Percentiles rank a stretch among this genome's conserved stretches.
Conservation (phyloP, 2,888 invertebrate genomes). For the Polydrusus cervinus region DNA sequence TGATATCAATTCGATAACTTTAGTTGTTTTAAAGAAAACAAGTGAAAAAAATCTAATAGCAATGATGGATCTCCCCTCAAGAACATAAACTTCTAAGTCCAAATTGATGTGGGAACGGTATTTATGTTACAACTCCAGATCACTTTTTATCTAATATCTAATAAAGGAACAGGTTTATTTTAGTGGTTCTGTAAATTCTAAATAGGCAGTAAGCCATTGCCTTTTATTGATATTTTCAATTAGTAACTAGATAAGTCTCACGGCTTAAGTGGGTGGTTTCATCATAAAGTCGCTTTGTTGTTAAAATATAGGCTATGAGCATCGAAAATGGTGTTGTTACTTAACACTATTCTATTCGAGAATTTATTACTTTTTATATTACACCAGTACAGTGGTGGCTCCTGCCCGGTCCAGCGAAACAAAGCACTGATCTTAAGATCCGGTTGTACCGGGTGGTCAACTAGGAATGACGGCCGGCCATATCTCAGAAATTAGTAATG, state of each 20-base stretch:
- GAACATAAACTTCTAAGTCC: background rate
- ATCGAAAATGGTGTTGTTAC: conserved; percentile 15
- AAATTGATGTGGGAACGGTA: conserved; percentile 42
- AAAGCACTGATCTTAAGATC: no score
- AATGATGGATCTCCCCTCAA: no score
- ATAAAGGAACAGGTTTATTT: conserved; percentile 41
- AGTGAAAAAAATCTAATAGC: no score
- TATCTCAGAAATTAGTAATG: no score
- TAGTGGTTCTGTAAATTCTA: conserved; percentile 39
- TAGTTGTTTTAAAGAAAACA: no score
- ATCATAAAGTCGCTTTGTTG: conserved; percentile 29
- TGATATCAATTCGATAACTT: no score
- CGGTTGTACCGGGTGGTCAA: no score
- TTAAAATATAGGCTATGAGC: conserved; percentile 32
- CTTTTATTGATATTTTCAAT: conserved; percentile 43
- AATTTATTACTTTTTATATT: background rate
- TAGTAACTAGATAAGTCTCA: conserved; percentile 31
- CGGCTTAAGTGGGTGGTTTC: conserved; percentile 41
- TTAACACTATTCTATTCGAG: conserved; percentile 15
- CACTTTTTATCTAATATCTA: conserved; percentile 37
- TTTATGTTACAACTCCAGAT: conserved; percentile 37
- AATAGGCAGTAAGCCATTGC: conserved; percentile 40
- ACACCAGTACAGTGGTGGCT: no score
- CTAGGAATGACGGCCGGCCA: no score
- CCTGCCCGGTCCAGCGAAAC: no score